Conservation (phyloP, 2,113 vertebrate genomes). For the Ranitomeya imitator region DNA sequence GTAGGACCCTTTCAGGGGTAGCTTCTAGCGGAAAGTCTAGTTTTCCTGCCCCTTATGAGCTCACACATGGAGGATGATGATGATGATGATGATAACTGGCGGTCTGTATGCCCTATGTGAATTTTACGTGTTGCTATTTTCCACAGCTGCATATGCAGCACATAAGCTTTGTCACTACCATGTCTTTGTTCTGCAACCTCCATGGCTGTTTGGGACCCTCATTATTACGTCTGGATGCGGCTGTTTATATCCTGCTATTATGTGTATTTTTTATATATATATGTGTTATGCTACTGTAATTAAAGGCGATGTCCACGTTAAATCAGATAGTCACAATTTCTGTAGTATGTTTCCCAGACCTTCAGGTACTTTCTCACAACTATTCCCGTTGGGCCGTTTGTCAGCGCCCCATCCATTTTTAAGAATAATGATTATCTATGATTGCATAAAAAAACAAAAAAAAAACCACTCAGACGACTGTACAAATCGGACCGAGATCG, state of each 20-base stretch:
- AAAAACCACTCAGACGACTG: too few relatives aligned
- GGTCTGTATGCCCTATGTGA: conserved; percentile 7
- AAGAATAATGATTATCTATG: not conserved
- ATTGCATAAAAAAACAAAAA: not conserved
- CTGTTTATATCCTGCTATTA: conserved; percentile 9
- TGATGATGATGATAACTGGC: not conserved
- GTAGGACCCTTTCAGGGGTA: not conserved
- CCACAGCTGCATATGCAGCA: conserved; percentile 3
- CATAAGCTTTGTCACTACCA: not conserved
- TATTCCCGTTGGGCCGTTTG: not conserved
- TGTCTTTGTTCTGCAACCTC: not conserved
- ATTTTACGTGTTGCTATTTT: conserved; percentile 7
- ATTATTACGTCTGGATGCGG: conserved; percentile 2
- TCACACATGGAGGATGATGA: not conserved
- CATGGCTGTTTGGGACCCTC: not conserved
- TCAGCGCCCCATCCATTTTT: not conserved
- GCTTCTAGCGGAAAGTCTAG: not conserved
- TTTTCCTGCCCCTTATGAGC: not conserved
- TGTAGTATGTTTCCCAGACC: not conserved
- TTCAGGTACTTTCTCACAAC: not conserved
- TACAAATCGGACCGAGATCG: too few relatives aligned
- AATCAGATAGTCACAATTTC: not conserved
- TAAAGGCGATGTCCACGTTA: not conserved
- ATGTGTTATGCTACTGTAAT: not conserved
- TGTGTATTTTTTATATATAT: too few relatives aligned